Evolutionary conservation across 2,888 invertebrate genomes (phyloP).

Genomic region (Exocentrus adspersus): DNA sequence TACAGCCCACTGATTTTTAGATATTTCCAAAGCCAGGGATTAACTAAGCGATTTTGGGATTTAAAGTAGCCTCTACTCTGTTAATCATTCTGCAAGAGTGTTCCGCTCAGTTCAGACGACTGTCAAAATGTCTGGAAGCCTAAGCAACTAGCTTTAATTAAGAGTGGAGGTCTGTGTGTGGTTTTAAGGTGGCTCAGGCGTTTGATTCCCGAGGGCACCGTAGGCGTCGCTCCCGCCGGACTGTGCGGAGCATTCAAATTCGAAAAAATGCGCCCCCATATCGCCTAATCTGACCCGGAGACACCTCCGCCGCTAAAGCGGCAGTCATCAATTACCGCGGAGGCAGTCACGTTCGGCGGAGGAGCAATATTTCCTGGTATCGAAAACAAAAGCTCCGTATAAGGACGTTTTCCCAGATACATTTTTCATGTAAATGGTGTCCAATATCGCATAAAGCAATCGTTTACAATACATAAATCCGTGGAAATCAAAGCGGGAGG

Average conservation of each 20-base stretch:
- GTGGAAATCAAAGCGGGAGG: conserved; percentile 64
- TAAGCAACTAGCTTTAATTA: too few species aligned
- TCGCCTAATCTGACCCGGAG: conserved; percentile 38
- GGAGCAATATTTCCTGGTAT: conserved; percentile 64
- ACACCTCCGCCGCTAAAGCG: conserved; percentile 43
- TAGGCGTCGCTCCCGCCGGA: too few species aligned
- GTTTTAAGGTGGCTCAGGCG: too few species aligned
- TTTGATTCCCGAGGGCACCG: too few species aligned
- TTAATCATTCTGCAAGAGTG: too few species aligned
- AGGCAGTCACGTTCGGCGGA: conserved; percentile 62
- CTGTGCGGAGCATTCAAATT: conserved; percentile 27
- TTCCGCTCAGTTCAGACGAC: too few species aligned
- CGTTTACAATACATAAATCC: conserved; percentile 67
- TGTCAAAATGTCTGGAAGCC: too few species aligned
- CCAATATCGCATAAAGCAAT: conserved; percentile 67
- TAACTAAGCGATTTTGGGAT: too few species aligned
- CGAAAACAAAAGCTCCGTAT: conserved; percentile 65
- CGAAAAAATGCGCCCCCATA: conserved; percentile 38
- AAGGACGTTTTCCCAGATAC: conserved; percentile 64
- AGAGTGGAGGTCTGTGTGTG: too few species aligned
- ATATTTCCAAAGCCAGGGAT: too few species aligned
- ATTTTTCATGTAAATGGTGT: conserved; percentile 67
- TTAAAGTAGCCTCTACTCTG: too few species aligned
- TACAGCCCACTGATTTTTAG: too few species aligned
- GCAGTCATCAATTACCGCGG: conserved; percentile 63